Conservation (phyloP, 2,797 vertebrate genomes). For the Myotis pilosus region DNA sequence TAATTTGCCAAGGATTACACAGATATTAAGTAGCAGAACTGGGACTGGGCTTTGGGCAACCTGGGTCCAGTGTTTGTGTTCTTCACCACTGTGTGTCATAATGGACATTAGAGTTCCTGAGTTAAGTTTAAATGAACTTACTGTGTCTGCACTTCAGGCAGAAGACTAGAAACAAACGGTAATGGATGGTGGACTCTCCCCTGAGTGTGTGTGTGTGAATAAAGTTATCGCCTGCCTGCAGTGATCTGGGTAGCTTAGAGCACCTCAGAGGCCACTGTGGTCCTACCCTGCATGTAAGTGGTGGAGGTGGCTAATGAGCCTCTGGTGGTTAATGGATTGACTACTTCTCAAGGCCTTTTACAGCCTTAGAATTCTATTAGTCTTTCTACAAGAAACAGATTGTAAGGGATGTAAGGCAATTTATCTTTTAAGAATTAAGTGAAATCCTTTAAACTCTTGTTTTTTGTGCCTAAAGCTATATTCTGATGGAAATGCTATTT, state of each 20-base stretch:
- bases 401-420: constrained; percentile 73
- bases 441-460: constrained; percentile 62
- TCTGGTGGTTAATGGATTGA: constrained; percentile 24
- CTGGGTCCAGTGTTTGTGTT: background rate
- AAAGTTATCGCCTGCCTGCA: background rate
- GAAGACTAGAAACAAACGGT: background rate
- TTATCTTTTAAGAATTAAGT: constrained; percentile 76
- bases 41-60: background rate
- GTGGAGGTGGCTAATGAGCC: background rate
- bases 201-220: background rate
- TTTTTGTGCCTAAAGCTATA: constrained; percentile 68
- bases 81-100: background rate
- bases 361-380: constrained; percentile 45
- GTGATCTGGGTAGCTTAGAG: background rate
- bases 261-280: background rate
- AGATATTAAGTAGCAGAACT: background rate
- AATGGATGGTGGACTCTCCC: background rate
- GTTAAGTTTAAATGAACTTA: background rate
- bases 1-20: background rate
- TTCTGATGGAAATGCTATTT: constrained; percentile 54
- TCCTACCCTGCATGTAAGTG: background rate
- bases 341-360: constrained; percentile 55
- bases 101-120: background rate
- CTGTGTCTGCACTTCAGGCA: background rate
- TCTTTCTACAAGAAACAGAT: constrained; percentile 47